Percentiles rank a stretch among this genome's conserved stretches.
These are phyloP conservation scores for Slavum lentiscoides DNA, from an alignment of 2,888 invertebrate genomes.

Conservation along the genomic window DNA sequence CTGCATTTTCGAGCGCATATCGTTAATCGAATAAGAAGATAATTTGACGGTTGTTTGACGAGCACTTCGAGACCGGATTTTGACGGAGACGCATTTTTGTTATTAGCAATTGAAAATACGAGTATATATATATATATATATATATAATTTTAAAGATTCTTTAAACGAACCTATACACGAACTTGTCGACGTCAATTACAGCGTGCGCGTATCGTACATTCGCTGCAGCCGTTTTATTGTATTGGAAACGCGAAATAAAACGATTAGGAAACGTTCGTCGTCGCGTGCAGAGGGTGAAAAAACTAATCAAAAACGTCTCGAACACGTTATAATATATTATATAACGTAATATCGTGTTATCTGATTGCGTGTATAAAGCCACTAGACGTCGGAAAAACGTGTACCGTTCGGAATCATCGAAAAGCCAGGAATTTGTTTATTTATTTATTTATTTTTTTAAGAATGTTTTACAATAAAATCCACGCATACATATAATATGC, in stretches of 20 bases:
- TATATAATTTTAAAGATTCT: no score
- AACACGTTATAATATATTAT: slow-evolving; percentile 7
- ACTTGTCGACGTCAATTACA: slow-evolving; percentile 32
- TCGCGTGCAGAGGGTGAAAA: not conserved
- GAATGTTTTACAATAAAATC: not conserved
- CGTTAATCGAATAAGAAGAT: no score
- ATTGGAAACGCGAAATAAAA: slow-evolving; percentile 11
- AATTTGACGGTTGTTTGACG: no score
- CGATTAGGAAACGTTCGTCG: slow-evolving; percentile 23
- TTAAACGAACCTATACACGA: not conserved
- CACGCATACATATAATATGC: no score
- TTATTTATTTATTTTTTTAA: not conserved
- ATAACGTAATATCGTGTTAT: slow-evolving; percentile 18
- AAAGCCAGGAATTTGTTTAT: slow-evolving; percentile 1
- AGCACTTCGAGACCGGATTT: no score
- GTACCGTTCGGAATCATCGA: not conserved
- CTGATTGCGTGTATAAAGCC: slow-evolving; percentile 8
- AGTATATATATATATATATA: no score
- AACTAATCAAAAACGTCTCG: slow-evolving; percentile 40
- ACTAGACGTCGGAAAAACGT: slow-evolving; percentile 20
- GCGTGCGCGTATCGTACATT: not conserved
- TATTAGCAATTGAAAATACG: no score
- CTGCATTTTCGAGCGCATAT: no score
- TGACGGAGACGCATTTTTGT: no score
- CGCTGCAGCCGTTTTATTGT: not conserved